phyloP scores from a whole-genome alignment of 2,113 vertebrate species.

The Hystrix cristata region DNA sequence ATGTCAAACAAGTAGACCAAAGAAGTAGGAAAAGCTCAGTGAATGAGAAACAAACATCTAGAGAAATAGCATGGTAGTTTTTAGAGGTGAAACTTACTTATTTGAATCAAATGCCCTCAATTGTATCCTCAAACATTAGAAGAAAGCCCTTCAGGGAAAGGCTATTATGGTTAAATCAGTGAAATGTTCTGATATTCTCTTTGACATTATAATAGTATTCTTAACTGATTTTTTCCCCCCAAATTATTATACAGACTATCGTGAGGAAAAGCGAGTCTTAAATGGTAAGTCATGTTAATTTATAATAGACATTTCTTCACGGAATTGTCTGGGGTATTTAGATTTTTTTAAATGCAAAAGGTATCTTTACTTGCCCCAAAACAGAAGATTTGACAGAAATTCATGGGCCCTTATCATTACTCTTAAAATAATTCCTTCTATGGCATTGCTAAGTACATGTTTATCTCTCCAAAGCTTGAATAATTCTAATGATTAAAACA shows the following conservation, averaged over 20 bases:
- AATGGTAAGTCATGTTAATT: constrained; percentile 88
- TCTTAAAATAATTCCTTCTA: neutral
- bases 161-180: constrained; percentile 28
- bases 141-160: neutral
- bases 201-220: constrained; percentile 4
- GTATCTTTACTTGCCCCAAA: neutral
- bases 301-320: neutral
- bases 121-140: neutral
- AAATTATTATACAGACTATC: constrained; percentile 79
- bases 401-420: neutral
- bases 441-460: neutral
- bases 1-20: neutral
- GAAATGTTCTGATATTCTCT: constrained; percentile 19
- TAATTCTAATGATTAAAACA: neutral
- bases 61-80: neutral
- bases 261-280: constrained; percentile 85
- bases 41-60: neutral
- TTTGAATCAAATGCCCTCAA: neutral
- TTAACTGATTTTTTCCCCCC: constrained; percentile 75
- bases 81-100: constrained; percentile 21
- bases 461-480: neutral
- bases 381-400: constrained; percentile 22
- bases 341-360: neutral
- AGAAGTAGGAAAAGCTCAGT: neutral
- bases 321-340: constrained; percentile 24